A percentile compares a stretch with the other conserved stretches of the same genome.
phyloP scores from a whole-genome alignment of 2,888 invertebrate genomes.

The Gibbula magus region DNA sequence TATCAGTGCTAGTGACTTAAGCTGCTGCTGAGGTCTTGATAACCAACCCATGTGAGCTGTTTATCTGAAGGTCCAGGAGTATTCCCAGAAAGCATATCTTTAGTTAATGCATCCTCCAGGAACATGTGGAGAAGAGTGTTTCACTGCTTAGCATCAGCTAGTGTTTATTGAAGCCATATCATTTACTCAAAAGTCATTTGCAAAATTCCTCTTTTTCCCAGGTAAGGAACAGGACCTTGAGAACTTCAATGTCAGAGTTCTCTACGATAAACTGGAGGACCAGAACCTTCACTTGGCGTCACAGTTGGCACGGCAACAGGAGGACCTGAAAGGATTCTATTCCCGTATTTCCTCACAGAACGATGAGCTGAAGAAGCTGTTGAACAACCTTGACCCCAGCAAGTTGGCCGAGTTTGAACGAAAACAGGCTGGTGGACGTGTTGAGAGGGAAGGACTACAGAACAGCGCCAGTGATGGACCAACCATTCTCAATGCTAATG shows the following conservation, averaged over 20 bases:
- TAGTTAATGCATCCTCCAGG: no score
- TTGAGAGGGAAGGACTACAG: slow-evolving; percentile 48
- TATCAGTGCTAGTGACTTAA: no score
- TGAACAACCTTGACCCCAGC: slow-evolving; percentile 64
- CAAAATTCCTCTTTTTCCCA: no score
- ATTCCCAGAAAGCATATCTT: no score
- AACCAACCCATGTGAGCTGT: no score
- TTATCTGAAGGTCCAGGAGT: no score
- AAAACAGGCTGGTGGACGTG: slow-evolving; percentile 41
- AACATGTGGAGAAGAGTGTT: no score
- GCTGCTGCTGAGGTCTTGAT: no score
- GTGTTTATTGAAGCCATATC: no score
- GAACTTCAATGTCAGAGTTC: slow-evolving; percentile 71
- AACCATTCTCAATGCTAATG: slow-evolving; percentile 54
- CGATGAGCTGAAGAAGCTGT: slow-evolving; percentile 65
- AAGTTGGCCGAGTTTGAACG: slow-evolving; percentile 65
- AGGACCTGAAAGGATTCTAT: slow-evolving; percentile 70
- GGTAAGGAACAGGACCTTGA: slow-evolving; percentile 54
- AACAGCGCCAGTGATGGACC: slow-evolving; percentile 50
- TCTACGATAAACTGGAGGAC: slow-evolving; percentile 73
- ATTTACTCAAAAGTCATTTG: no score
- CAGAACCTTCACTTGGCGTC: slow-evolving; percentile 73
- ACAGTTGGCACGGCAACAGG: slow-evolving; percentile 70
- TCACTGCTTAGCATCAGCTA: no score
- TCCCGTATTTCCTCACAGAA: slow-evolving; percentile 66